These are phyloP conservation scores for Epistrophe eligans DNA, from an alignment of 2,888 invertebrate species.

Conservation along the genomic window DNA sequence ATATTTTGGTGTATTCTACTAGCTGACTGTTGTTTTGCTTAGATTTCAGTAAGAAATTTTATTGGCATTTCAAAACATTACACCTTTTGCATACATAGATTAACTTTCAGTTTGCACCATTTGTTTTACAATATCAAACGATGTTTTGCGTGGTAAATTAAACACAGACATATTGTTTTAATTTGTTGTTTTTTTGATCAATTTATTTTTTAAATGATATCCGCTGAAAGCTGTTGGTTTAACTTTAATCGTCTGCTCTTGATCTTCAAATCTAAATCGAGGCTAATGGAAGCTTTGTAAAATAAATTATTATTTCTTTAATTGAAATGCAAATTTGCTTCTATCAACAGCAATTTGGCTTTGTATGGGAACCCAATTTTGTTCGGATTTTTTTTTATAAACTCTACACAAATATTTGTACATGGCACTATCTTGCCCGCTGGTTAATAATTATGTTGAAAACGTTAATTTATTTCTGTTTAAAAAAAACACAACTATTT, in stretches of 20 bases:
- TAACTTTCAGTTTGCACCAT: neutral
- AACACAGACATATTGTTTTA: neutral
- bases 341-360: neutral
- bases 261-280: neutral
- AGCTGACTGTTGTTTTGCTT: conserved; percentile 43
- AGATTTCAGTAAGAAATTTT: conserved; percentile 41
- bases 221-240: neutral
- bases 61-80: neutral
- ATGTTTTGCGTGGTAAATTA: neutral
- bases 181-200: neutral
- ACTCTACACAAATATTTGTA: neutral
- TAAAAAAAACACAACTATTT: neutral
- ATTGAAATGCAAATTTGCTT: neutral
- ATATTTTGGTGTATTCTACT: conserved; percentile 49
- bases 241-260: neutral
- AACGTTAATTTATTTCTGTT: neutral
- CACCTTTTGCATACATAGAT: neutral
- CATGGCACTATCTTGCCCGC: conserved; percentile 27
- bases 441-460: neutral
- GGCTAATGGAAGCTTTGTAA: neutral
- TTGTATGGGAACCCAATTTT: neutral
- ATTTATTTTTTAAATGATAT: neutral
- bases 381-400: neutral
- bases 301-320: neutral
- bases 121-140: neutral